phyloP scores from a whole-genome alignment of 2,888 invertebrate species.

The Blastobasis adustella region DNA sequence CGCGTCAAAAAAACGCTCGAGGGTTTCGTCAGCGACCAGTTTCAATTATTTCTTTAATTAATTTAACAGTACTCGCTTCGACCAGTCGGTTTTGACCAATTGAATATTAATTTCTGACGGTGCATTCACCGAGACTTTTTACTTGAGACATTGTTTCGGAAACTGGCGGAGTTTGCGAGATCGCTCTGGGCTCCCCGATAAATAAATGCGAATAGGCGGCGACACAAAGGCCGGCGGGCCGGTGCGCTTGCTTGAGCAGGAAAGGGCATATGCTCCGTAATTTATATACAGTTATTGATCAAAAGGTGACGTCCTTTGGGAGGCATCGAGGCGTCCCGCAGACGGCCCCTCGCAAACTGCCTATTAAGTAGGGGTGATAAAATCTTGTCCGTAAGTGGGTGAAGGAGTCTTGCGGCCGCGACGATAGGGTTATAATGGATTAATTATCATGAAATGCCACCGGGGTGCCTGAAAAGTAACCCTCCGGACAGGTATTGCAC shows the following conservation, averaged over 20 bases:
- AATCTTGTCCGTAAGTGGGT: slow-evolving; percentile 50
- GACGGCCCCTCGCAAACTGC: slow-evolving; percentile 53
- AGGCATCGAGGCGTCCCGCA: slow-evolving; percentile 56
- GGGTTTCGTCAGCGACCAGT: not conserved
- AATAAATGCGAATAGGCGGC: slow-evolving; percentile 28
- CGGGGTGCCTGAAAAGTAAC: too few relatives aligned
- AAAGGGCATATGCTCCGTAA: slow-evolving; percentile 70
- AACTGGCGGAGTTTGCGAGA: slow-evolving; percentile 15
- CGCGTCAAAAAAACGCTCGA: slow-evolving; percentile 11
- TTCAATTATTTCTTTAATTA: not conserved
- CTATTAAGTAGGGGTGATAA: slow-evolving; percentile 62
- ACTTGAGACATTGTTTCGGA: slow-evolving; percentile 21
- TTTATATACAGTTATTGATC: slow-evolving; percentile 75
- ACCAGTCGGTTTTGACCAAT: slow-evolving; percentile 3
- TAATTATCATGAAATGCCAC: slow-evolving; percentile 23
- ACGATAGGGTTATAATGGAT: slow-evolving; percentile 43
- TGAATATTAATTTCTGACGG: slow-evolving; percentile 2
- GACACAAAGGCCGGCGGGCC: slow-evolving; percentile 54
- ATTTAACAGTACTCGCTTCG: not conserved
- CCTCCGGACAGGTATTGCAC: too few relatives aligned
- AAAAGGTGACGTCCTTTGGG: slow-evolving; percentile 70
- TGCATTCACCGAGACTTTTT: slow-evolving; percentile 8
- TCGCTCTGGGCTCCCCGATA: slow-evolving; percentile 26
- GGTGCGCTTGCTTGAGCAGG: slow-evolving; percentile 57
- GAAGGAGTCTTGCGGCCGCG: slow-evolving; percentile 26